These are phyloP conservation scores for Oncorhynchus tshawytscha DNA, from an alignment of 2,113 vertebrate species.

Conservation along the genomic window DNA sequence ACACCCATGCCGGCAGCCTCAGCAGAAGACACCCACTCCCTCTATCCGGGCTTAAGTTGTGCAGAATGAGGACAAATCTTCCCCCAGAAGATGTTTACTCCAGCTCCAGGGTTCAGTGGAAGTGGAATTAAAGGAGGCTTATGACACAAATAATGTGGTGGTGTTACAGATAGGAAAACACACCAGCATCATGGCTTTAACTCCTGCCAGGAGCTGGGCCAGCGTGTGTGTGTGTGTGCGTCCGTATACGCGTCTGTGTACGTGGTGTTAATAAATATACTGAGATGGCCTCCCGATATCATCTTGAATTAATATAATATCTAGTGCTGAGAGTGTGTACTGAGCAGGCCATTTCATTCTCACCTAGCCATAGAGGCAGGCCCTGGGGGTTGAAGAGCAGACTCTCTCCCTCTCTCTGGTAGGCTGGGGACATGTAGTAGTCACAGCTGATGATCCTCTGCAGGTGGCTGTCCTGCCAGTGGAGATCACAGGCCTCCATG, in stretches of 20 bases:
- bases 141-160: not conserved
- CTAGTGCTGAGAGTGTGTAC: too few species aligned
- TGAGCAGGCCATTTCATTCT: not conserved
- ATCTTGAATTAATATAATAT: too few species aligned
- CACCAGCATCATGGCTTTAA: not conserved
- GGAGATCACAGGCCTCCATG: conserved; percentile 93
- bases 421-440: conserved; percentile 87
- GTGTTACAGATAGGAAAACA: not conserved
- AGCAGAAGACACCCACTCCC: not conserved
- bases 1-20: not conserved
- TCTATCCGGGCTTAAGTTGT: conserved; percentile 68
- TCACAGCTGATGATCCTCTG: conserved; percentile 98
- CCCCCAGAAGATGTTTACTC: conserved; percentile 62
- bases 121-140: conserved; percentile 54
- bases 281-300: too few species aligned
- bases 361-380: conserved; percentile 94
- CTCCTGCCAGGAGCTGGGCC: too few species aligned
- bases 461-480: conserved; percentile 99
- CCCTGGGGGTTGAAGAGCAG: conserved; percentile 95
- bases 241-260: not conserved
- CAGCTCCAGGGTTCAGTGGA: conserved; percentile 49
- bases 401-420: conserved; percentile 90
- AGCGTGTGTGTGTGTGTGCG: too few species aligned
- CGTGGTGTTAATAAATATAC: not conserved
- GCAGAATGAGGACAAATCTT: conserved; percentile 60